Conservation (phyloP, 2,113 vertebrate genomes). For the Dipodomys merriami region DNA sequence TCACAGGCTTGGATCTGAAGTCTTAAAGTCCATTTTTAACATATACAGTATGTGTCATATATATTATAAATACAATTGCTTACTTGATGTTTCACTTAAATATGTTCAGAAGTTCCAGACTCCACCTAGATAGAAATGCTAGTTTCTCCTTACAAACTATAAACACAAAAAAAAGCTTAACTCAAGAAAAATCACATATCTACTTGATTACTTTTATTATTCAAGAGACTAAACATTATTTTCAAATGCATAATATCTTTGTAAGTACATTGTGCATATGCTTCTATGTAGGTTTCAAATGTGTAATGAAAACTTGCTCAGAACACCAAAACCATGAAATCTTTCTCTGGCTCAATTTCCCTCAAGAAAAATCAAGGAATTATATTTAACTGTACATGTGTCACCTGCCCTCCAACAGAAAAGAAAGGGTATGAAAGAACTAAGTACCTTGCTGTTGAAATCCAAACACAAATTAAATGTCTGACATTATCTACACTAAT, state of each 20-base stretch:
- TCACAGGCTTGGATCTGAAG: background rate
- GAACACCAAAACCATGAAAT: conserved; percentile 15
- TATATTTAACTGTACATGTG: background rate
- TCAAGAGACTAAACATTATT: background rate
- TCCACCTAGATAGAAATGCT: background rate
- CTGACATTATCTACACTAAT: conserved; percentile 44
- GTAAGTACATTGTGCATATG: background rate
- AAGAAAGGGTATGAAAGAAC: background rate
- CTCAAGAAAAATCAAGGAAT: background rate
- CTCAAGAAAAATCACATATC: background rate
- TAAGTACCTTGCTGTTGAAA: conserved; percentile 38
- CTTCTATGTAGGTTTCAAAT: background rate
- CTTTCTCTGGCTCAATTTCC: background rate
- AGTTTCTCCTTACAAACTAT: background rate
- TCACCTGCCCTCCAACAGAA: background rate
- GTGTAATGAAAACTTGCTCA: background rate
- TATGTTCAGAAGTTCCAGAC: background rate
- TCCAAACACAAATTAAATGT: conserved; percentile 45
- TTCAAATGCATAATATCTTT: background rate
- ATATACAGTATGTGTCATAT: background rate
- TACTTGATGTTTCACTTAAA: background rate
- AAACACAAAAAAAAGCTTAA: background rate
- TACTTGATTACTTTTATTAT: background rate
- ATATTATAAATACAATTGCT: background rate
- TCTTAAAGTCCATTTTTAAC: background rate